Percentiles rank a stretch among this genome's conserved stretches.
phyloP scores from a whole-genome alignment of 2,113 vertebrate species.

The Fulmarus glacialis region DNA sequence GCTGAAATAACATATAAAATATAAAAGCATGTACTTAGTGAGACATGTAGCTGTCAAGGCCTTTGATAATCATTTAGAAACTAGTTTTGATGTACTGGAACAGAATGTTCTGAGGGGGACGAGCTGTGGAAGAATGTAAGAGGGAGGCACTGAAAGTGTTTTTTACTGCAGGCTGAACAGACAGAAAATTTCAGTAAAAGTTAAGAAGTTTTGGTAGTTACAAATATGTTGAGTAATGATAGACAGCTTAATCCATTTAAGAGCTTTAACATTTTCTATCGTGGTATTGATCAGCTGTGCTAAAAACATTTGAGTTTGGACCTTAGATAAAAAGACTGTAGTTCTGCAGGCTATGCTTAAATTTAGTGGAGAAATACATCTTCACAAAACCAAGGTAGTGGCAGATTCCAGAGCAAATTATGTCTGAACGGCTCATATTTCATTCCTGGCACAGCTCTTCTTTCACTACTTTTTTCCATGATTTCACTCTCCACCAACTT shows the following conservation, averaged over 20 bases:
- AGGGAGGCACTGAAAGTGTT: rapidly evolving
- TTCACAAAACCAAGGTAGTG: not conserved
- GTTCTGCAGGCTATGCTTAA: not conserved
- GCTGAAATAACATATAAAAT: not conserved
- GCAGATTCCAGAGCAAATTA: not conserved
- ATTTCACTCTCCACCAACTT: not conserved
- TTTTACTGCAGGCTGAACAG: not conserved
- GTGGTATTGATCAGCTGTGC: not conserved
- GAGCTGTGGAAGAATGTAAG: not conserved
- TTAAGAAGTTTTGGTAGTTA: not conserved
- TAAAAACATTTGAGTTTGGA: not conserved
- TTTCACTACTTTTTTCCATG: not conserved
- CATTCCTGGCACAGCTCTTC: not conserved
- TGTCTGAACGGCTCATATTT: not conserved
- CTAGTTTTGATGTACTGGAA: not conserved
- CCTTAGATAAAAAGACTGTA: not conserved
- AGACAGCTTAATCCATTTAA: not conserved
- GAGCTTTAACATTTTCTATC: not conserved
- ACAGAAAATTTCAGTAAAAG: not conserved
- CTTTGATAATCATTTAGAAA: not conserved
- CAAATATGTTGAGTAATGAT: not conserved
- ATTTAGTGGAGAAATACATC: not conserved
- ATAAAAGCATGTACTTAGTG: not conserved
- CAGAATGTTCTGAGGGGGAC: not conserved
- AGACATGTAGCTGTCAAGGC: not conserved